Conservation (phyloP, 2,888 invertebrate genomes). For the Eilema depressum region DNA sequence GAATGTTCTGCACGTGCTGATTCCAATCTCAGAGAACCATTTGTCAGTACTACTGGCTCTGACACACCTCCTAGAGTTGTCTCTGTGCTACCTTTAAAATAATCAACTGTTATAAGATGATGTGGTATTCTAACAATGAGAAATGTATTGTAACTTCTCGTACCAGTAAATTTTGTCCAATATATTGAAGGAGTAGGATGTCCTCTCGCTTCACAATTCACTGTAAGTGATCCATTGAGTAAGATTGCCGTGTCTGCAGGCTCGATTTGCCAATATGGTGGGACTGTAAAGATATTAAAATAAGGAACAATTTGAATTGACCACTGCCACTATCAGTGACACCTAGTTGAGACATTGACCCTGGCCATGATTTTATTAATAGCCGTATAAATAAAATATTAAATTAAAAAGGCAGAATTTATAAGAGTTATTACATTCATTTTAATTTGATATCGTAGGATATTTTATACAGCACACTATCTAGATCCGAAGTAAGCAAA, state of each 20-base stretch:
- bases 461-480: no score
- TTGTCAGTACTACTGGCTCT: constrained; percentile 85
- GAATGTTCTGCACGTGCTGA: constrained; percentile 92
- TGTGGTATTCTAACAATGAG: background rate
- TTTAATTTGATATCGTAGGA: no score
- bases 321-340: background rate
- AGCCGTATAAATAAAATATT: no score
- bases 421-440: no score
- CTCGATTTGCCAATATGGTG: constrained; percentile 92
- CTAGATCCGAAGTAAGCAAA: no score
- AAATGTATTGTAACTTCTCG: constrained; percentile 36
- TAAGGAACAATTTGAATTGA: background rate
- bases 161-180: constrained; percentile 92
- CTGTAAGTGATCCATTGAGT: constrained; percentile 90
- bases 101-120: constrained; percentile 15
- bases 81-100: constrained; percentile 75
- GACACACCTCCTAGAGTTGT: constrained; percentile 79
- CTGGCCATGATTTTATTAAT: no score
- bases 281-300: constrained; percentile 84
- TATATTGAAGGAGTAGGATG: constrained; percentile 92
- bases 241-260: constrained; percentile 91
- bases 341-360: background rate
- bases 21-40: constrained; percentile 92
- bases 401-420: no score
- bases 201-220: constrained; percentile 93